phyloP scores from a whole-genome alignment of 1,140 invertebrate genomes.

The Cryptotermes secundus region DNA sequence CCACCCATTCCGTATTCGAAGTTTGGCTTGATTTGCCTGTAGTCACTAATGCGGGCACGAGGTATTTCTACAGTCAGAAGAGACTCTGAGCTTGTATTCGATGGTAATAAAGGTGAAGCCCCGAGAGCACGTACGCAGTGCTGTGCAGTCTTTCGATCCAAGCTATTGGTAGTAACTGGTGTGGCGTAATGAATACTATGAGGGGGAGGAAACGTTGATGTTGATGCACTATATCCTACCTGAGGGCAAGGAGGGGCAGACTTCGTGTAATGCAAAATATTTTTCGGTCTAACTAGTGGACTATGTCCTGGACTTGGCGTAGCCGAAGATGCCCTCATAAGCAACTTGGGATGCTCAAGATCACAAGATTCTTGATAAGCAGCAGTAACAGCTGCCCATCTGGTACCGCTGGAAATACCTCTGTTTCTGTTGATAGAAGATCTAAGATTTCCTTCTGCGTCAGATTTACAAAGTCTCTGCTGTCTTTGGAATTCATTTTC shows the following conservation, averaged over 20 bases:
- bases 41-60: neutral
- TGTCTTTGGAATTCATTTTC: constrained; percentile 37
- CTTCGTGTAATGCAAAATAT: constrained; percentile 30
- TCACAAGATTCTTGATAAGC: constrained; percentile 45
- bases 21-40: neutral
- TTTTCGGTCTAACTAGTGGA: constrained; percentile 36
- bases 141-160: neutral
- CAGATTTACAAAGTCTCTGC: constrained; percentile 38
- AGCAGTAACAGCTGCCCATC: constrained; percentile 43
- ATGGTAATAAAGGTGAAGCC: neutral
- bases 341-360: constrained; percentile 38
- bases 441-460: constrained; percentile 35
- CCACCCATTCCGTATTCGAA: neutral
- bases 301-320: constrained; percentile 42
- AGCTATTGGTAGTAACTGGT: neutral
- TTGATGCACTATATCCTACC: constrained; percentile 21
- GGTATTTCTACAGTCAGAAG: neutral
- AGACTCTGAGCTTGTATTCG: neutral
- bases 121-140: neutral
- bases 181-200: neutral
- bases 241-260: constrained; percentile 34
- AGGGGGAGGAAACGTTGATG: neutral
- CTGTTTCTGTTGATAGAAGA: neutral
- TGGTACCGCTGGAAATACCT: neutral
- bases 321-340: constrained; percentile 40